Percentiles rank a stretch among this genome's conserved stretches.
phyloP scores from a whole-genome alignment of 2,888 invertebrate genomes.

The Aromia moschata region DNA sequence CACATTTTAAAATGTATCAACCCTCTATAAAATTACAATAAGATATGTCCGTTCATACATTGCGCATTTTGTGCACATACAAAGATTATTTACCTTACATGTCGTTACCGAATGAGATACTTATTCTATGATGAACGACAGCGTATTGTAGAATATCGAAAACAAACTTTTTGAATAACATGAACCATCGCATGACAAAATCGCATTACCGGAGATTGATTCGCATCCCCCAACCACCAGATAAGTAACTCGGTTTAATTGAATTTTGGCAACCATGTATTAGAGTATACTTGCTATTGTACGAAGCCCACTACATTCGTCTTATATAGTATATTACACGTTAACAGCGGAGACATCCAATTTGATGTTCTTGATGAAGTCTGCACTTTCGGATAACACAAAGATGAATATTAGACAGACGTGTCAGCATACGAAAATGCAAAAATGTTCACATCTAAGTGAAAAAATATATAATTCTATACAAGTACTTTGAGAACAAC shows the following conservation, averaged over 20 bases:
- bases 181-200: slow-evolving; percentile 47
- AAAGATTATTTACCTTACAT: slow-evolving; percentile 28
- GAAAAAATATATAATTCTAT: no score
- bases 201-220: slow-evolving; percentile 46
- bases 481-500: slow-evolving; percentile 32
- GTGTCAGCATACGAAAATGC: no score
- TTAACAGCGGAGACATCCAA: no score
- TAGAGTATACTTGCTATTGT: slow-evolving; percentile 12
- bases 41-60: slow-evolving; percentile 56
- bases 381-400: no score
- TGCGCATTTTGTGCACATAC: slow-evolving; percentile 49
- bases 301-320: background rate
- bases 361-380: no score
- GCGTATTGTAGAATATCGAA: slow-evolving; percentile 5
- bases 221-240: slow-evolving; percentile 35
- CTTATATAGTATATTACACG: slow-evolving; percentile 8
- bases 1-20: slow-evolving; percentile 65
- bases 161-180: slow-evolving; percentile 40
- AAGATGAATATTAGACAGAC: background rate
- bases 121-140: background rate
- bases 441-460: no score
- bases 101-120: background rate
- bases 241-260: slow-evolving; percentile 42
- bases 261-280: slow-evolving; percentile 35
- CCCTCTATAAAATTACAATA: slow-evolving; percentile 64